A percentile compares a stretch with the other conserved stretches of the same genome.
These are phyloP conservation scores for Peromyscus attwateri DNA, from an alignment of 2,797 vertebrate species.

Conservation along the genomic window DNA sequence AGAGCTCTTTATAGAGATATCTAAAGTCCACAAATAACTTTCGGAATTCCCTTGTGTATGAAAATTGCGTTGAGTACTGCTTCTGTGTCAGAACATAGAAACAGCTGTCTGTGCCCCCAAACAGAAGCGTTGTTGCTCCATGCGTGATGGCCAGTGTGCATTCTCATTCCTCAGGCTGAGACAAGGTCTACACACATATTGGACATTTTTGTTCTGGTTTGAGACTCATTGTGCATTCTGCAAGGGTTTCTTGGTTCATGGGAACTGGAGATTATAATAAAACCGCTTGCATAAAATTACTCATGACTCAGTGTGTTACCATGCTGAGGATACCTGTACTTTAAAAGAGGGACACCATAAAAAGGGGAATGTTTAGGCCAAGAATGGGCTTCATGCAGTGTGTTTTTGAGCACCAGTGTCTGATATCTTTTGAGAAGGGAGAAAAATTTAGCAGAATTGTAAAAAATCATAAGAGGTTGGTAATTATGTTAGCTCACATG, in stretches of 20 bases:
- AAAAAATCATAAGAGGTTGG: neutral
- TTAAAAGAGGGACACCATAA: neutral
- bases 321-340: conserved; percentile 13
- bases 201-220: neutral
- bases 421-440: conserved; percentile 13
- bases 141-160: neutral
- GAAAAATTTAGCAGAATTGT: conserved; percentile 8
- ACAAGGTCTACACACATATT: neutral
- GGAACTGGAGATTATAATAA: neutral
- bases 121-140: neutral
- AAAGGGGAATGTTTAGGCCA: neutral
- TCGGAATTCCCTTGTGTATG: conserved; percentile 18
- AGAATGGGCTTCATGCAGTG: neutral
- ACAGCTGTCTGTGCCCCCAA: neutral
- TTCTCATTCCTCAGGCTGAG: neutral
- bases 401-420: neutral
- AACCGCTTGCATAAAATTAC: conserved; percentile 21
- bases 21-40: neutral
- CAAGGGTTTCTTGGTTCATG: neutral
- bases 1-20: conserved; percentile 14
- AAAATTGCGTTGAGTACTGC: neutral
- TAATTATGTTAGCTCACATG: conserved; percentile 1
- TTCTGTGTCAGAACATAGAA: conserved; percentile 21
- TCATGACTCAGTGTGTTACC: neutral
- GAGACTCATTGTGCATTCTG: neutral